Percentiles rank a stretch among this genome's conserved stretches.
phyloP scores from a whole-genome alignment of 2,888 invertebrate species.

The Subacronicta megacephala region DNA sequence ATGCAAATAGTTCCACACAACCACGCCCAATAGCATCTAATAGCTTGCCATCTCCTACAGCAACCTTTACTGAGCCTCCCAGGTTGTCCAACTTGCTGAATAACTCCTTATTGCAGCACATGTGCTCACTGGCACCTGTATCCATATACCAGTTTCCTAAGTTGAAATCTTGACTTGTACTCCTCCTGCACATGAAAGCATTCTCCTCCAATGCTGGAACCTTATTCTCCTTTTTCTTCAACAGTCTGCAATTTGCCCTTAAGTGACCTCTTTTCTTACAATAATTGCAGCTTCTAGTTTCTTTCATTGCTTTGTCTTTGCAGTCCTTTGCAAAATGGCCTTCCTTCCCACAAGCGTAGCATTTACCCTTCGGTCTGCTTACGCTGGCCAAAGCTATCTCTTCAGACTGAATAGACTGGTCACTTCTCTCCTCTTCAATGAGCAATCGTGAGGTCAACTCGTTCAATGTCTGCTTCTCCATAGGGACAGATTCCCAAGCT shows the following conservation, averaged over 20 bases:
- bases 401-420: background rate
- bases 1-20: no score
- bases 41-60: no score
- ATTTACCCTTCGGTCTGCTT: background rate
- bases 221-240: no score
- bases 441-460: background rate
- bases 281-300: background rate
- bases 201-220: no score
- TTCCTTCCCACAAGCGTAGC: background rate
- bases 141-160: no score
- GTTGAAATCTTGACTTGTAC: accelerated
- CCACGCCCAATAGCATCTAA: no score
- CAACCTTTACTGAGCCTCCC: no score
- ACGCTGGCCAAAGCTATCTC: background rate
- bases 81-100: no score
- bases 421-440: constrained; percentile 7
- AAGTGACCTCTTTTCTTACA: background rate
- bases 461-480: background rate
- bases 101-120: no score
- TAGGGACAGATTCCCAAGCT: constrained; percentile 3
- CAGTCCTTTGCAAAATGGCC: background rate
- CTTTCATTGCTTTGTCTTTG: background rate
- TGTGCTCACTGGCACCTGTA: no score
- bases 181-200: no score
- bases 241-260: no score